A percentile compares a stretch with the other conserved stretches of the same genome.
phyloP scores from a whole-genome alignment of 2,113 vertebrate species.

The Nyctibius bracteatus region DNA sequence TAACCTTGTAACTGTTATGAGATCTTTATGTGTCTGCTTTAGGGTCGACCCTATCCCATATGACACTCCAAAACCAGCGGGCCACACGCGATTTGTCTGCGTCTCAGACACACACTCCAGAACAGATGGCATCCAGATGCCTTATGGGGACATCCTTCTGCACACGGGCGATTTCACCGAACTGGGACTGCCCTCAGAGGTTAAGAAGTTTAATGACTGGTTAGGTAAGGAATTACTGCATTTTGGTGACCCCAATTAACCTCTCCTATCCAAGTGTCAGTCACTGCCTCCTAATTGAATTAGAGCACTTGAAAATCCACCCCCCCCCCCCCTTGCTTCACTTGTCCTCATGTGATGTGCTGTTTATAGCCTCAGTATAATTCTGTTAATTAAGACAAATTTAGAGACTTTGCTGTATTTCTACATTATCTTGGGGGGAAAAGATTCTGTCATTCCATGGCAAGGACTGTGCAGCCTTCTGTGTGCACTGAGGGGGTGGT shows the following conservation, averaged over 20 bases:
- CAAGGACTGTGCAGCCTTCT: neutral
- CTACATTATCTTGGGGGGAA: slow-evolving; percentile 27
- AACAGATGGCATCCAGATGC: slow-evolving; percentile 99
- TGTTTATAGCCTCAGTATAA: slow-evolving; percentile 55
- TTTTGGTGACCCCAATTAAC: slow-evolving; percentile 83
- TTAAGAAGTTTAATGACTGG: slow-evolving; percentile 99
- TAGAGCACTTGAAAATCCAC: slow-evolving; percentile 70
- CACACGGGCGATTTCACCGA: slow-evolving; percentile 99
- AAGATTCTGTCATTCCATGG: neutral
- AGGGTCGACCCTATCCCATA: slow-evolving; percentile 98
- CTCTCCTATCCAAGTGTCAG: slow-evolving; percentile 75
- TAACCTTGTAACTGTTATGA: slow-evolving; percentile 69
- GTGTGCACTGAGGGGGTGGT: neutral
- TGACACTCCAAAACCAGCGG: slow-evolving; percentile 94
- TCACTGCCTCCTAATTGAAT: slow-evolving; percentile 82
- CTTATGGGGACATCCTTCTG: slow-evolving; percentile 96
- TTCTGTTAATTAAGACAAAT: slow-evolving; percentile 73
- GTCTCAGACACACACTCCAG: slow-evolving; percentile 98
- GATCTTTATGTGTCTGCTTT: slow-evolving; percentile 79
- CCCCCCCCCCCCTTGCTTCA: slow-evolving; percentile 24
- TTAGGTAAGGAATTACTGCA: slow-evolving; percentile 91
- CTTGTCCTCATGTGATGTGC: slow-evolving; percentile 44
- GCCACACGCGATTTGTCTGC: slow-evolving; percentile 98
- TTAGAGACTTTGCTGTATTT: slow-evolving; percentile 57
- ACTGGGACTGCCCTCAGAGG: slow-evolving; percentile 97